Evolutionary conservation across 2,113 vertebrate species (phyloP).

Genomic region (Dipodomys spectabilis): DNA sequence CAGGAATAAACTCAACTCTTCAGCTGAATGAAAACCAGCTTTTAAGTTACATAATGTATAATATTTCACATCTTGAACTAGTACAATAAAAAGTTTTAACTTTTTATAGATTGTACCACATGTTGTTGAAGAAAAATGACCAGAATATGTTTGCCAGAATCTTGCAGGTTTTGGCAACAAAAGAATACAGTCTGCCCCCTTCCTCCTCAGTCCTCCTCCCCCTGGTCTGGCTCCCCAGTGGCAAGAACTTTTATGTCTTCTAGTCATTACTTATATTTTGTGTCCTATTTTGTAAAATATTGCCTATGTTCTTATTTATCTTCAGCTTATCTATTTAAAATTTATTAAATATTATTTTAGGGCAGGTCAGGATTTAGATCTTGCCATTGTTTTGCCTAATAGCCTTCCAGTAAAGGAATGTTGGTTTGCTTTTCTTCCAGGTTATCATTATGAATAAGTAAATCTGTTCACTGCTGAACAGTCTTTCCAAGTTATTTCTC

Average conservation of each 20-base stretch:
- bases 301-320: background rate
- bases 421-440: background rate
- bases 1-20: background rate
- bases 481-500: background rate
- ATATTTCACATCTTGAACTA: background rate
- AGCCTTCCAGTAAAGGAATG: background rate
- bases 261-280: background rate
- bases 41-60: background rate
- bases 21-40: background rate
- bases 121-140: background rate
- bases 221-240: background rate
- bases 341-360: background rate
- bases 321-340: background rate
- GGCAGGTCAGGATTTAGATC: background rate
- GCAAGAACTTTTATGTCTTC: background rate
- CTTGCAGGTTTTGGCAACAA: background rate
- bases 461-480: background rate
- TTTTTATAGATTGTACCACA: background rate
- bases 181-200: background rate
- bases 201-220: fast-evolving
- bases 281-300: background rate
- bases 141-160: background rate
- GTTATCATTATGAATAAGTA: background rate
- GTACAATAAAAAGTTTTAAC: background rate
- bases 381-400: background rate